A percentile compares a stretch with the other conserved stretches of the same genome.
Conservation (phyloP, 2,888 invertebrate species). For the Melolontha melolontha region DNA sequence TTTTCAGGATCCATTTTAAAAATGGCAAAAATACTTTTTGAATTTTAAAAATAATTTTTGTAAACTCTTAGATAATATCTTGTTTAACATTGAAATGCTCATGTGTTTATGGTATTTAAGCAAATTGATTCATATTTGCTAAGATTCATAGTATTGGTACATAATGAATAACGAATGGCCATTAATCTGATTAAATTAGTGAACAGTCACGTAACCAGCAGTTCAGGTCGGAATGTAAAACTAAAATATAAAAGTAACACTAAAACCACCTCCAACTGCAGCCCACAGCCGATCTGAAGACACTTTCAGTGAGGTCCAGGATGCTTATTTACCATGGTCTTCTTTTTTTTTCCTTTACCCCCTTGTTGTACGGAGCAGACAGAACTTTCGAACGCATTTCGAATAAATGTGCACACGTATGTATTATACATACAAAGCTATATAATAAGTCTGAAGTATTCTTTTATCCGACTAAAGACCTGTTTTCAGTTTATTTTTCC, state of each 20-base stretch:
- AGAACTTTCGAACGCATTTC: slow-evolving; percentile 2
- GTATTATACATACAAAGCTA: background rate
- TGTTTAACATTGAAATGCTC: too few species aligned
- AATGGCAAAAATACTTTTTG: too few species aligned
- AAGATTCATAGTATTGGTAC: too few species aligned
- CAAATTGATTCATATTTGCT: too few species aligned
- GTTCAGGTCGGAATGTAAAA: slow-evolving; percentile 26
- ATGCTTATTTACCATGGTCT: slow-evolving; percentile 28
- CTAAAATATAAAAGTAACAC: slow-evolving; percentile 25
- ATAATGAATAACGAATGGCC: slow-evolving; percentile 15
- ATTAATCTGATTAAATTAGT: slow-evolving; percentile 33
- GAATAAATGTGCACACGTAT: slow-evolving; percentile 13
- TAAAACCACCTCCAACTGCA: slow-evolving; percentile 26
- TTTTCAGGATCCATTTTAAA: too few species aligned
- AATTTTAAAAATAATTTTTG: too few species aligned
- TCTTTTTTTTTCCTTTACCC: background rate
- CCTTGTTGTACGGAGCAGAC: slow-evolving; percentile 11
- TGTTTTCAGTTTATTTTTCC: slow-evolving; percentile 38
- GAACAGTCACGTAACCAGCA: slow-evolving; percentile 20
- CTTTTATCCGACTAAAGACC: slow-evolving; percentile 33
- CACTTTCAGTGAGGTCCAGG: slow-evolving; percentile 14
- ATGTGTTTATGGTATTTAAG: too few species aligned
- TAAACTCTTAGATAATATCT: too few species aligned
- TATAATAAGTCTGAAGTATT: background rate
- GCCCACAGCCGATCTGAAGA: background rate